phyloP scores from a whole-genome alignment of 2,888 invertebrate species.

The Macropis europaea region DNA sequence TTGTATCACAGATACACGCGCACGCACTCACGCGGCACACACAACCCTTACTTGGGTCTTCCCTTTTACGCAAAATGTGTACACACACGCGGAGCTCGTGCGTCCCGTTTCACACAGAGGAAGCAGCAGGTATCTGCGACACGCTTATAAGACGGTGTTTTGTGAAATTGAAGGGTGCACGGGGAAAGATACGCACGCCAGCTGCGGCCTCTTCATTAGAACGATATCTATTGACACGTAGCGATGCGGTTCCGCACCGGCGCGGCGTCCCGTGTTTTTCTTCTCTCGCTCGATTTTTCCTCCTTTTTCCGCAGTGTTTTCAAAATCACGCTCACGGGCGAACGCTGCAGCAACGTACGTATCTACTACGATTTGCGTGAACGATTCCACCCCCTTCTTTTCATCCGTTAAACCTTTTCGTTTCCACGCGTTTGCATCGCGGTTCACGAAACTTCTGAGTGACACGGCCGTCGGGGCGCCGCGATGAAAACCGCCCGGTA shows the following conservation, averaged over 20 bases:
- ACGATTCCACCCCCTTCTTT: constrained; percentile 14
- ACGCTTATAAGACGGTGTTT: constrained; percentile 28
- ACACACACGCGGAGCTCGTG: not conserved
- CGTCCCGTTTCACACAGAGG: constrained; percentile 6
- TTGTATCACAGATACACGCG: constrained; percentile 24
- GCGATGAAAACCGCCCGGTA: constrained; percentile 59
- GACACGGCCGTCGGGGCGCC: constrained; percentile 54
- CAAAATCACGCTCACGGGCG: not conserved
- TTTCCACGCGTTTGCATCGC: constrained; percentile 53
- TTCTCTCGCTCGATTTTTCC: not conserved
- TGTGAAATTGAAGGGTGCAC: not conserved
- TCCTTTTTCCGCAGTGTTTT: not conserved
- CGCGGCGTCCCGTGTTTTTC: not conserved
- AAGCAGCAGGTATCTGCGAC: not conserved
- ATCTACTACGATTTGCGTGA: constrained; percentile 24
- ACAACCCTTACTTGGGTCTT: not conserved
- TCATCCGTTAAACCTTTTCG: constrained; percentile 43
- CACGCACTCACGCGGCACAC: not conserved
- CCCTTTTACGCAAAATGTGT: constrained; percentile 14
- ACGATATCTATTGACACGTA: constrained; percentile 19
- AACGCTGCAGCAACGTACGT: not conserved
- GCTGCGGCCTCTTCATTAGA: constrained; percentile 26
- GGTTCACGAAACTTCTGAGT: constrained; percentile 49
- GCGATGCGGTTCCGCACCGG: not conserved
- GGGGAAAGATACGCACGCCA: not conserved